A percentile compares a stretch with the other conserved stretches of the same genome.
These are phyloP conservation scores for Perccottus glenii DNA, from an alignment of 2,113 vertebrate genomes.

Conservation along the genomic window DNA sequence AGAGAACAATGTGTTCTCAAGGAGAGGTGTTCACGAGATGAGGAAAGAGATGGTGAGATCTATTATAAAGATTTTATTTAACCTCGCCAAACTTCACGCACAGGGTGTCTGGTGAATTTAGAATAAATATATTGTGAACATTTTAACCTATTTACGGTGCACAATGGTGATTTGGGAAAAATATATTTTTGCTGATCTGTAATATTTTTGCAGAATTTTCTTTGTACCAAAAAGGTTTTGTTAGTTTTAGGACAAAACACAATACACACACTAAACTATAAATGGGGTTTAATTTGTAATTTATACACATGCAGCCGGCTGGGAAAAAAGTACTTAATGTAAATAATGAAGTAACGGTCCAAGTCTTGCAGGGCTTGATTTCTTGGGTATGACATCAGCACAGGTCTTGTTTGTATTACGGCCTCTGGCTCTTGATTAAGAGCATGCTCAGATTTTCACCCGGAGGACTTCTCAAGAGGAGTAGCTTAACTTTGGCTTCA, in stretches of 20 bases:
- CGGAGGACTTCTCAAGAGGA: slow-evolving; percentile 68
- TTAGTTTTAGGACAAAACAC: neutral
- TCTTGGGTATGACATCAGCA: slow-evolving; percentile 59
- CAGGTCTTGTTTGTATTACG: slow-evolving; percentile 60
- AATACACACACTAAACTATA: neutral
- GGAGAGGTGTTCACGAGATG: neutral
- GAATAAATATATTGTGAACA: neutral
- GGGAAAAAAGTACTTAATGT: slow-evolving; percentile 6
- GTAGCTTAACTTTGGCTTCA: slow-evolving; percentile 57
- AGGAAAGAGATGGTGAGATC: too few species aligned
- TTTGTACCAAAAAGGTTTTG: neutral
- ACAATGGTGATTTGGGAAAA: too few species aligned
- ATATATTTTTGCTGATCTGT: neutral
- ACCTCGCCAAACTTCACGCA: too few species aligned
- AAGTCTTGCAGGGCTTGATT: slow-evolving; percentile 38
- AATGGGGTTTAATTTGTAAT: neutral
- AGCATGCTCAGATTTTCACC: slow-evolving; percentile 61
- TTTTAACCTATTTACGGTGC: too few species aligned
- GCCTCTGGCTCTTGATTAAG: slow-evolving; percentile 66
- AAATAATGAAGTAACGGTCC: slow-evolving; percentile 32
- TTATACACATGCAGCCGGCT: neutral
- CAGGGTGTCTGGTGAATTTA: neutral
- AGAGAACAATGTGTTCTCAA: slow-evolving; percentile 51
- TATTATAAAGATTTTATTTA: too few species aligned
- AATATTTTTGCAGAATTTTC: too few species aligned